A percentile compares a stretch with the other conserved stretches of the same genome.
phyloP scores from a whole-genome alignment of 2,797 vertebrate genomes.

The Diglossa cyanea region DNA sequence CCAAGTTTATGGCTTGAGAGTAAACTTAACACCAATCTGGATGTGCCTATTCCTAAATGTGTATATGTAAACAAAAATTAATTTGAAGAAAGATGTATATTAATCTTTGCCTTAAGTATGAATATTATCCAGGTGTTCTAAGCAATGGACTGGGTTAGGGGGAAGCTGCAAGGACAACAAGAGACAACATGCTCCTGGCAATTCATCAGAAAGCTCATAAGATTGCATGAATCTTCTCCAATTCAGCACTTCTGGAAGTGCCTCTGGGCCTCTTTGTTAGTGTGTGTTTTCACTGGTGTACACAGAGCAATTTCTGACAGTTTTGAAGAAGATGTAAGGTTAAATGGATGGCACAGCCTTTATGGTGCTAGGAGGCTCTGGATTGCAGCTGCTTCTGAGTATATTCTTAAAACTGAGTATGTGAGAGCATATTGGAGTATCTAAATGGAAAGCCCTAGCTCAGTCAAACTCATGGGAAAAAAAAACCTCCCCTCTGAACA shows the following conservation, averaged over 20 bases:
- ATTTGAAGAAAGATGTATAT: background rate
- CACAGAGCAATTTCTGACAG: background rate
- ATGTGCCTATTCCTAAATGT: background rate
- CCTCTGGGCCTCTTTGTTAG: background rate
- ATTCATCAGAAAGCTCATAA: conserved; percentile 73
- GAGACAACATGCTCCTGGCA: conserved; percentile 76
- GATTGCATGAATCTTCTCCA: background rate
- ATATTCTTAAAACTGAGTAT: background rate
- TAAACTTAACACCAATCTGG: background rate
- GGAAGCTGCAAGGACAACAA: conserved; percentile 63
- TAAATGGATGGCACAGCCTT: background rate
- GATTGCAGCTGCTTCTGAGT: background rate
- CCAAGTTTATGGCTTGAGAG: conserved; percentile 16
- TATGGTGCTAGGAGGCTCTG: background rate
- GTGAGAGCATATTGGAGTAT: background rate
- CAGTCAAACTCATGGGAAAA: background rate
- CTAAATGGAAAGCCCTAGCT: background rate
- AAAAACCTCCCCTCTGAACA: background rate
- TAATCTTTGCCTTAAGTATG: conserved; percentile 15
- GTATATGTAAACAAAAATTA: background rate
- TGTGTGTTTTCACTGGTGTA: background rate
- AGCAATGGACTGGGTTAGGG: background rate
- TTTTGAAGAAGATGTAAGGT: background rate
- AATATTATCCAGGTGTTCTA: conserved; percentile 2
- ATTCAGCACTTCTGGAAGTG: background rate